Base-by-base conservation (phyloP, 2,113 vertebrate species). In the Catharus minimus region DNA sequence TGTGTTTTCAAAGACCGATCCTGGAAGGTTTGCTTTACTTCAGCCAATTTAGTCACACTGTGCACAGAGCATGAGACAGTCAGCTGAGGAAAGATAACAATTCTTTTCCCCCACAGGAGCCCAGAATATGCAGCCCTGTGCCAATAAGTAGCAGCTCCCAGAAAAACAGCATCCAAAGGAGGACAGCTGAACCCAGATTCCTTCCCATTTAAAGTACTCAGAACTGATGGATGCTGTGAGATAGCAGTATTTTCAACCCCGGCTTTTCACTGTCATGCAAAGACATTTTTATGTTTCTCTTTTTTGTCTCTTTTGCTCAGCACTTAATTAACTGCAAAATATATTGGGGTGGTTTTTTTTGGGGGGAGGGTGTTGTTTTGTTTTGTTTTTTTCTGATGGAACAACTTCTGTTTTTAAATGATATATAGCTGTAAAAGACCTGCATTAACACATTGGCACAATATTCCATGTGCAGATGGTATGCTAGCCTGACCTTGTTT, bases 401-500 rank as follows among this genome's bases (percentile, higher is more conserved):
- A 56, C 86, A 80, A 88, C 1, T 69, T 66, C 41, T 46, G 28
- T 18, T 82, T 83, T 43, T 60, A 83, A 88, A 60, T 28, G 22
- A 38, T 26, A 18, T 4, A n/a, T 80, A 77, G 36, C 41, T 81
- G 52, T 52, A 64, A 74, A 91, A 83, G 28, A 83, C 30, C 8
- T 18, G 38, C 56, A 83, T 33, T 22, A 91, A 60, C 68, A 55
- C 44, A 74, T 64, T 0, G 0, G 26, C 24, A 32, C 43, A 49
- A 33, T 67, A 64, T 83, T 93, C 24, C 53, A 67, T 61, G 72
- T 73, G 68, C 95, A 96, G 94, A 96, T 95, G 95, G 90, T 27
- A 4, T 50, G 33, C 41, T 88, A 75, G 49, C 49, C 85, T 95
- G 92, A 91, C 92, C 88, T 95, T 91, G 88, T 95, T 96, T 95